phyloP scores from a whole-genome alignment of 2,797 vertebrate species.

The Pteropus rufus region DNA sequence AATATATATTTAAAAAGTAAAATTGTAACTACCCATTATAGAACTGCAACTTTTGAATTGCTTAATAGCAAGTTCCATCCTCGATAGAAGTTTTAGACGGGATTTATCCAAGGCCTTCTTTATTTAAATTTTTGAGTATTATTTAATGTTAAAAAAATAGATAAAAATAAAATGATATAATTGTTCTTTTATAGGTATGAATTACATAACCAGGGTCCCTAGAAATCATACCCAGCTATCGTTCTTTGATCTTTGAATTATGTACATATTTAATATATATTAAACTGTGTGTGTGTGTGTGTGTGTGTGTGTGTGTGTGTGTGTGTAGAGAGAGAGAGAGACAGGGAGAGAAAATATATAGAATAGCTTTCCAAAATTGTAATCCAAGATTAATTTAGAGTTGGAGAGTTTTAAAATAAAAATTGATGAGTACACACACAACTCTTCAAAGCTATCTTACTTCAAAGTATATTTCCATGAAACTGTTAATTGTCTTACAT shows the following conservation, averaged over 20 bases:
- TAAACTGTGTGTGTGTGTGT: no score
- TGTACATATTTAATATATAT: neutral
- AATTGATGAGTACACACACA: neutral
- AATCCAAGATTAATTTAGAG: neutral
- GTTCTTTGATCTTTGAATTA: neutral
- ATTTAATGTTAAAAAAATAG: neutral
- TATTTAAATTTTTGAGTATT: neutral
- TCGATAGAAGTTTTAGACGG: neutral
- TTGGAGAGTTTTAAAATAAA: slow-evolving; percentile 7
- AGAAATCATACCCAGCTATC: neutral
- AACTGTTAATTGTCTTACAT: neutral
- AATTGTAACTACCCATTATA: neutral
- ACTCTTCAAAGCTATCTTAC: neutral
- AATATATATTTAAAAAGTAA: neutral
- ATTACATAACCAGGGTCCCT: neutral
- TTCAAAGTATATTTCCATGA: slow-evolving; percentile 14
- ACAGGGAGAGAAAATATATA: neutral
- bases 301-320: no score
- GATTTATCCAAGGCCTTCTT: neutral
- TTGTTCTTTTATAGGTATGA: neutral
- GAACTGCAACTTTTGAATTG: neutral
- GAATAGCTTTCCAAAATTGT: neutral
- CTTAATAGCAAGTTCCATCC: neutral
- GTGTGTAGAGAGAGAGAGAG: neutral
- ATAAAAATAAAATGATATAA: neutral